Evolutionary conservation across 2,888 invertebrate species (phyloP), one percentile per base, ranked within the genome.

Genomic region (Thecophora atra): DNA sequence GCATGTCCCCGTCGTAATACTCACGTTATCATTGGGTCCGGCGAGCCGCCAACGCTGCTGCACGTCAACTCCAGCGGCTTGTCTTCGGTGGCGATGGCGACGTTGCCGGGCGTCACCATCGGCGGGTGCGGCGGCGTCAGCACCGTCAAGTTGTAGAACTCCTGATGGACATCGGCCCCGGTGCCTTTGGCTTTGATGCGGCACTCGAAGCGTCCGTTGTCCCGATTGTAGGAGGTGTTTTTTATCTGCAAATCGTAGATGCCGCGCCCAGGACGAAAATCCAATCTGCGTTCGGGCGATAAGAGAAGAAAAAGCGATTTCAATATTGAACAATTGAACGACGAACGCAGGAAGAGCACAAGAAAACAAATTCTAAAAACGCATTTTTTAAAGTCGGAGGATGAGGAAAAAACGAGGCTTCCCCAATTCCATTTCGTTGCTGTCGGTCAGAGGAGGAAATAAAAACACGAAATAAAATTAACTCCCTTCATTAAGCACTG

Each of bases 201-300:
- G 87, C 97, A 98, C 88, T 95, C 96, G 88, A 96, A 97, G 79
- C 92, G 91, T 76, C 96, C 97, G 87, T 96, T 96, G 89, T 96
- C 96, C 44, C 94, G 90, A 84, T 93, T 94, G 88, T 96, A 97
- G 68, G 94, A 93, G 68, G 96, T 95, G 85, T 94, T 95, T 77
- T 92, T 91, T 82, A 98, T 96, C 87, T 93, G 89, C 81, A 98
- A 89, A 87, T 97, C 96, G 89, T 96, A 98, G 75, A 90, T 89
- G 72, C 97, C 97, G 76, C 92, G 90, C 68, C 89, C 89, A 28
- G 95, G 94, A 76, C 91, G 91, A 87, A 92, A 93, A 83, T 93
- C 93, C 82, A 94, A 88, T 84, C 94, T 94, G 85, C n/a, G n/a
- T 80, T 88, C 86, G 72, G 72, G 75, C 21, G 44, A 15, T 2